Base-by-base conservation (phyloP, 2,113 vertebrate genomes). In the Myxocyprinus asiaticus region DNA sequence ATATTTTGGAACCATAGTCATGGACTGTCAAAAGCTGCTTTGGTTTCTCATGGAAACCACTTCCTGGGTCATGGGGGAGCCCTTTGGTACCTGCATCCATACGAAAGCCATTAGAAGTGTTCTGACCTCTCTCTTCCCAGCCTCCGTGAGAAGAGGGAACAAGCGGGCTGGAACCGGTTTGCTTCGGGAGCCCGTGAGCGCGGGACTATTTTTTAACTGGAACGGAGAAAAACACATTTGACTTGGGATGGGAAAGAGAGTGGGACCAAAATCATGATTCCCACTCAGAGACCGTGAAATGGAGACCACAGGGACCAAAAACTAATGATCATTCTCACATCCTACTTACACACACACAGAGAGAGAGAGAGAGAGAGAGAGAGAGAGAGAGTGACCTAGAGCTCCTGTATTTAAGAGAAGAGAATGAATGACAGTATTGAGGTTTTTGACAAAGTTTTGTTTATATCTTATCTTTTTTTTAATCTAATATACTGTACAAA, bases 231-330 rank as follows among this genome's bases (percentile, higher is more conserved):
- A 76, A 67, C 63, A 58, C 44, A 78, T 15, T 58, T 15, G 72
- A 61, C 66, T 78, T 85, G 79, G 90, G 90, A 89, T 94, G 93
- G 93, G 93, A 93, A 93, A 90, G 82, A 87, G 83, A 89, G 81
- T 83, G 51, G 64, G 82, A 91, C 90, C 91, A 93, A 91, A 89
- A 88, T 88, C 88, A 88, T 77, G 83, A 88, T 93, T 94, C 93
- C 92, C 93, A 94, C 93, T 93, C 91, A 89, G 86, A 85, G 88
- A 90, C 89, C 74, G 64, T 89, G 87, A 90, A 92, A 87, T 69
- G 33, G 77, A 86, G 91, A 89, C 89, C 88, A 88, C 82, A 86
- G 90, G 88, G 90, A 91, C 88, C 7, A 85, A 58, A 88, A 88
- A 89, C 86, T 82, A 85, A 90, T 91, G 90, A 91, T 90, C 12